phyloP scores from a whole-genome alignment of 1,140 invertebrate genomes.

The Nasonia giraulti region DNA sequence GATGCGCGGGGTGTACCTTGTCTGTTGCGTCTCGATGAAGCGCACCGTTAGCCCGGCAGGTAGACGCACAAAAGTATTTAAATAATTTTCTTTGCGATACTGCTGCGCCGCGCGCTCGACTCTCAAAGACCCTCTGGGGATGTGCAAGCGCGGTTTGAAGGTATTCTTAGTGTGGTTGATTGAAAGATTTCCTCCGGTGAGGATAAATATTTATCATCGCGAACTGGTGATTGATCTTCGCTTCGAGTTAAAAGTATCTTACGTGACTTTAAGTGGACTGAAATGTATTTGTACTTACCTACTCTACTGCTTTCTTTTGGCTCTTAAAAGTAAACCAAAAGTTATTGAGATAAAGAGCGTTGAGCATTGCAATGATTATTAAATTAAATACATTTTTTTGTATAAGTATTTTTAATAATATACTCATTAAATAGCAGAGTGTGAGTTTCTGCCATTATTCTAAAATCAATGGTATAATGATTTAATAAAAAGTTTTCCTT shows the following conservation, averaged over 20 bases:
- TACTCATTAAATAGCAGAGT: neutral
- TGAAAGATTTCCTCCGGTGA: neutral
- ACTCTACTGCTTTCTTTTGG: too few relatives aligned
- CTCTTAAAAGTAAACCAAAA: too few relatives aligned
- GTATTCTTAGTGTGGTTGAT: neutral
- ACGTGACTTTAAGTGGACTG: neutral
- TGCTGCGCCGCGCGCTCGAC: neutral
- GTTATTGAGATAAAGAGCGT: too few relatives aligned
- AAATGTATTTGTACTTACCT: neutral
- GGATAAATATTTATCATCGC: neutral
- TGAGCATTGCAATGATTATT: too few relatives aligned
- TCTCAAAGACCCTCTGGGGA: neutral
- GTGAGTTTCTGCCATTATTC: neutral
- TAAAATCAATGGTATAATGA: neutral
- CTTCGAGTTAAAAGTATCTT: neutral
- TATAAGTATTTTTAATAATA: too few relatives aligned
- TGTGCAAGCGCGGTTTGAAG: neutral
- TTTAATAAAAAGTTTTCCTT: neutral
- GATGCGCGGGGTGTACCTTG: neutral
- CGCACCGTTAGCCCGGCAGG: conserved; percentile 21
- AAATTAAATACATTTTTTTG: too few relatives aligned
- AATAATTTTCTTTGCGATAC: conserved; percentile 16
- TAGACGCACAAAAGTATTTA: conserved; percentile 24
- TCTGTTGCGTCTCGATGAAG: neutral
- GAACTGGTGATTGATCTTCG: neutral